Percentiles rank a stretch among this genome's conserved stretches.
These are phyloP conservation scores for Bimastos eiseni DNA, from an alignment of 2,888 invertebrate genomes.

Conservation along the genomic window DNA sequence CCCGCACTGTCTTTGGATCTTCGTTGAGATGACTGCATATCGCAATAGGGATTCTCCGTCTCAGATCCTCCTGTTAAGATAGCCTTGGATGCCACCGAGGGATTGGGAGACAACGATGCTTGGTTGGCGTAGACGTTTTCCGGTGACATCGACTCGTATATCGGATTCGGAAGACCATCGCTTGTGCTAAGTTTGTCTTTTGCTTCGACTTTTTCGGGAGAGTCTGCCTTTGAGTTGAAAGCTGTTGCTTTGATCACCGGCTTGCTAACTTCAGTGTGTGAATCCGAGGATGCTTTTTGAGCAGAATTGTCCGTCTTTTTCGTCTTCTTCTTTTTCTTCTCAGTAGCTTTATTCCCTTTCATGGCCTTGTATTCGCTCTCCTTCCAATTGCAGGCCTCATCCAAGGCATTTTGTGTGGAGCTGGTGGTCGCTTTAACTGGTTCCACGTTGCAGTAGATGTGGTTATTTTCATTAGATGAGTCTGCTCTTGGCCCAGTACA, in stretches of 20 bases:
- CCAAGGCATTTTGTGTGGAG: background rate
- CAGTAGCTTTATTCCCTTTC: background rate
- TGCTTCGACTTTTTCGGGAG: background rate
- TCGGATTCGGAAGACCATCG: background rate
- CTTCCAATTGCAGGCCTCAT: background rate
- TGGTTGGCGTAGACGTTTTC: background rate
- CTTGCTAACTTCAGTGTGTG: background rate
- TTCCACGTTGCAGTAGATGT: background rate
- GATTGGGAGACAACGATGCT: background rate
- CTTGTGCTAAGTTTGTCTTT: background rate
- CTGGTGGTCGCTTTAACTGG: background rate
- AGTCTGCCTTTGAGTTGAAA: too few relatives aligned
- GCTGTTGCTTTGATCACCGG: background rate
- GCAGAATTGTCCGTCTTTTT: background rate
- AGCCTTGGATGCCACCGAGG: background rate
- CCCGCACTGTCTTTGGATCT: background rate
- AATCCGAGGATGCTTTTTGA: background rate
- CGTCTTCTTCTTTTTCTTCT: background rate
- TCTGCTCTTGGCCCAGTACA: background rate
- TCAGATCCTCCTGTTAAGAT: background rate
- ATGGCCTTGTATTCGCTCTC: background rate
- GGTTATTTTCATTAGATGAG: background rate
- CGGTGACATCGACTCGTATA: background rate
- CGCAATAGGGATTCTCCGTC: background rate
- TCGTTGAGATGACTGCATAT: background rate